Evolutionary conservation across 2,888 invertebrate genomes (phyloP).

Genomic region (Elegia similella): DNA sequence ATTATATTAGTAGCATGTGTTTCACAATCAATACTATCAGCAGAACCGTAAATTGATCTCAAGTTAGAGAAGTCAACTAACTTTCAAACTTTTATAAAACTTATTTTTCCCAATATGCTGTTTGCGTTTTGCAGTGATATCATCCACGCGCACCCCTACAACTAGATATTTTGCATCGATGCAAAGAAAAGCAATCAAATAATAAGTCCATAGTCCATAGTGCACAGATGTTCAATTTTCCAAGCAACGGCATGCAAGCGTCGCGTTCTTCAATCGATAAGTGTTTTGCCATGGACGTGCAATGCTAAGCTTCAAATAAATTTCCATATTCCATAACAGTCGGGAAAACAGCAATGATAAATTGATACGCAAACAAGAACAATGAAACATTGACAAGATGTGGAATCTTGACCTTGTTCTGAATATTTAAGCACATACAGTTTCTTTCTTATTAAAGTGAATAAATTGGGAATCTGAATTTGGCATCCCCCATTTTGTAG

Average conservation of each 20-base stretch:
- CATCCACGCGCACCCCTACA: too few species aligned
- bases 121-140: too few species aligned
- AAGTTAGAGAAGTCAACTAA: too few species aligned
- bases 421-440: too few species aligned
- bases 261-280: constrained; percentile 4
- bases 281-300: not conserved
- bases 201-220: constrained; percentile 1
- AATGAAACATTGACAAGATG: not conserved
- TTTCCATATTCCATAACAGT: not conserved
- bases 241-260: not conserved
- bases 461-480: too few species aligned
- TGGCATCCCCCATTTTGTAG: too few species aligned
- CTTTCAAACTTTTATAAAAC: too few species aligned
- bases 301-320: not conserved
- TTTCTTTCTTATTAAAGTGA: too few species aligned
- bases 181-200: not conserved
- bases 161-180: not conserved
- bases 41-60: too few species aligned
- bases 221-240: constrained; percentile 1
- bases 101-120: too few species aligned
- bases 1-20: too few species aligned
- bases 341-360: not conserved
- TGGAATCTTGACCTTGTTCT: not conserved
- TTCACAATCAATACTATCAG: too few species aligned
- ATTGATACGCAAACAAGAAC: not conserved